These are phyloP conservation scores for Eupithecia subfuscata DNA, from an alignment of 2,888 invertebrate genomes.

Conservation along the genomic window DNA sequence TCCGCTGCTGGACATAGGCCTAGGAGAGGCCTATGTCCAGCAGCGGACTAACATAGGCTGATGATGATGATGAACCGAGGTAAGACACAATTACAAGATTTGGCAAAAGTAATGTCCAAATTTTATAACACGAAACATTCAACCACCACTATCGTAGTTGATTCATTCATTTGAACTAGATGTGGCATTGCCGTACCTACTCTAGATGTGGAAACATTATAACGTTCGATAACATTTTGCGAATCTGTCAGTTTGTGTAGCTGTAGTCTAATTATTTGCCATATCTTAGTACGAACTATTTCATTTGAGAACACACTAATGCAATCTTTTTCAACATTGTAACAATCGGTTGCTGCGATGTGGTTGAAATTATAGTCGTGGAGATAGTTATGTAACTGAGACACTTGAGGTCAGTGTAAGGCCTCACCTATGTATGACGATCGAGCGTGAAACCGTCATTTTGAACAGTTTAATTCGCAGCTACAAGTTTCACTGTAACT, in stretches of 20 bases:
- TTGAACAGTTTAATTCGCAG: neutral
- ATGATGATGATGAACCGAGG: neutral
- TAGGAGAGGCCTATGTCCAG: no score
- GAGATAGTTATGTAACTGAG: neutral
- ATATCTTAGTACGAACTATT: neutral
- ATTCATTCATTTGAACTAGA: neutral
- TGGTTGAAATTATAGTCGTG: slow-evolving; percentile 4
- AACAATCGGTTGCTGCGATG: neutral
- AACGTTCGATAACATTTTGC: neutral
- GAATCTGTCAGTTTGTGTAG: neutral
- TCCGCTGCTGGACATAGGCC: no score
- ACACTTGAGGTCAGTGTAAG: neutral
- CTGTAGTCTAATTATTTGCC: neutral
- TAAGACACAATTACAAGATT: neutral
- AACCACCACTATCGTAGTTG: neutral
- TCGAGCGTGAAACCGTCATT: neutral
- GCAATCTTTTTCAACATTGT: neutral
- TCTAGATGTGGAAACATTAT: neutral
- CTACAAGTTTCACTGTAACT: slow-evolving; percentile 5
- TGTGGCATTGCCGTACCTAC: no score
- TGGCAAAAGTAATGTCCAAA: neutral
- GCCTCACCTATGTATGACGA: neutral
- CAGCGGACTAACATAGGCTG: neutral
- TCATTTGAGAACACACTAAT: neutral
- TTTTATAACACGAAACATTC: neutral